Percentiles rank a stretch among this genome's conserved stretches.
phyloP scores from a whole-genome alignment of 23 tunicate genomes.

The Diplosoma virens region DNA sequence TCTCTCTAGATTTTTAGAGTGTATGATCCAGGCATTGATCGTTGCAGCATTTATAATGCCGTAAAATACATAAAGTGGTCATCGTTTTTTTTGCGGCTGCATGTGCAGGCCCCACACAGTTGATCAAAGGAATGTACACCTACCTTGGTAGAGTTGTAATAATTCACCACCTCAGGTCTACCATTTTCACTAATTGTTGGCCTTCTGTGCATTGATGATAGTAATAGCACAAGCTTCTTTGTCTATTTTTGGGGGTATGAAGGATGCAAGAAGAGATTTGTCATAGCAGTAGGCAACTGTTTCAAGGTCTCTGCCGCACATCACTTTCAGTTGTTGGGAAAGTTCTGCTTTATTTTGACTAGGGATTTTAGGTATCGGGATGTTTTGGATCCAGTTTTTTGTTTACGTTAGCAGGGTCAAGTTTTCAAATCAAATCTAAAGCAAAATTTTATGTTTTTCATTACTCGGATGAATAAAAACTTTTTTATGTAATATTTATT shows the following conservation, averaged over 20 bases:
- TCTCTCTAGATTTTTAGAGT: neutral
- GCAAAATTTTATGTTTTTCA: too few species aligned
- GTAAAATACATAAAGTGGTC: neutral
- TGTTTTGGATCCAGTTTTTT: too few species aligned
- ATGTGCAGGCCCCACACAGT: neutral
- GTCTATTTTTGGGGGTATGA: too few species aligned
- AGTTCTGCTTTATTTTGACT: neutral
- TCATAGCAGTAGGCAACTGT: neutral
- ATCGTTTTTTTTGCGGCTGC: neutral
- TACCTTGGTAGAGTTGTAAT: neutral
- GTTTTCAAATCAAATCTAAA: too few species aligned
- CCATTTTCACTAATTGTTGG: neutral
- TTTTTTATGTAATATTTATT: too few species aligned
- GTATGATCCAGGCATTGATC: neutral
- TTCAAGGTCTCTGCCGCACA: neutral
- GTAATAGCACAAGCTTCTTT: too few species aligned
- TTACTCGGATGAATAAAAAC: too few species aligned
- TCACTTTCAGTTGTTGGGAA: neutral
- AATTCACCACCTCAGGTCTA: neutral
- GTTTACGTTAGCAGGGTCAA: too few species aligned
- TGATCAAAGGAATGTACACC: neutral
- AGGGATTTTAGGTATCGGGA: too few species aligned
- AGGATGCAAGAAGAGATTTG: neutral
- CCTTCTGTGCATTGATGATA: neutral
- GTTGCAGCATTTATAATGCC: neutral